Conservation (phyloP, 1,140 invertebrate species). For the Papilio xuthus region DNA sequence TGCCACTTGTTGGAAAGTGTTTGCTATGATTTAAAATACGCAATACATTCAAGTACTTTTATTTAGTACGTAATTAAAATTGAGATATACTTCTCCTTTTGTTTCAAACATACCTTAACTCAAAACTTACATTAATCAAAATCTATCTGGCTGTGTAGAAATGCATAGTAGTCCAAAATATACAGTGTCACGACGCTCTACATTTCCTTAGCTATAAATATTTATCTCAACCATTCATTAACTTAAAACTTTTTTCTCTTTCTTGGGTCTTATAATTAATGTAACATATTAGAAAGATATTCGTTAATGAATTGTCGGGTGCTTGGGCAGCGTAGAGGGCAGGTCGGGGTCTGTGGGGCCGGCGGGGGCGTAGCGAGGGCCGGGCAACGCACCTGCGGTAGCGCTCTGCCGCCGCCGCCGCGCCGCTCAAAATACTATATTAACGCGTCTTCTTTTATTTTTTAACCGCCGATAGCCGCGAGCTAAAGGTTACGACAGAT, state of each 20-base stretch:
- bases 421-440: slow-evolving; percentile 74
- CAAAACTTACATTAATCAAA: too few species aligned
- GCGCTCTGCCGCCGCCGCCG: slow-evolving; percentile 59
- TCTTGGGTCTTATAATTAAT: slow-evolving; percentile 9
- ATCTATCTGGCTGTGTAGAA: too few species aligned
- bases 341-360: slow-evolving; percentile 24
- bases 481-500: slow-evolving; percentile 77
- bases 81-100: not conserved
- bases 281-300: not conserved
- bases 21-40: slow-evolving; percentile 2
- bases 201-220: not conserved
- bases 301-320: slow-evolving; percentile 3
- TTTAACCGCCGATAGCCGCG: slow-evolving; percentile 73
- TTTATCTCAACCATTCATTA: not conserved
- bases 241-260: not conserved
- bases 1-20: not conserved
- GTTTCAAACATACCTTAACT: not conserved
- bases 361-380: slow-evolving; percentile 43
- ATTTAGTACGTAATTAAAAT: not conserved
- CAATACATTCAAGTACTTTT: not conserved
- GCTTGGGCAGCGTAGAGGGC: slow-evolving; percentile 10
- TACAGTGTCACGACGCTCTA: too few species aligned
- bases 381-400: slow-evolving; percentile 72
- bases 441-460: slow-evolving; percentile 77
- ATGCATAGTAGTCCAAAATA: too few species aligned